Evolutionary conservation across 2,113 vertebrate genomes (phyloP).

Genomic region (Orthonyx spaldingii): DNA sequence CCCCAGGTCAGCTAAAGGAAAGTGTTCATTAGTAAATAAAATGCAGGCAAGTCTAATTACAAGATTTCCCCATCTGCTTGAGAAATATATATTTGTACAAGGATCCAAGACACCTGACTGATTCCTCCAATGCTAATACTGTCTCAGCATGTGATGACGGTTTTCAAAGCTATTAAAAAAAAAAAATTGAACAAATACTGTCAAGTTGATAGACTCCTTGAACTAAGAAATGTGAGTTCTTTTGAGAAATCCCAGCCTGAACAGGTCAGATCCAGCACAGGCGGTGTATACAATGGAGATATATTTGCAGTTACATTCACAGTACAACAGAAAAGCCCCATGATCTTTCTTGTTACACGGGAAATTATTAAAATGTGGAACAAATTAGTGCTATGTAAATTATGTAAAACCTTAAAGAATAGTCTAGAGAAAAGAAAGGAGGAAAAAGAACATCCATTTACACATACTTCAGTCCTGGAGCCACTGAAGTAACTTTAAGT

Average conservation of each 20-base stretch:
- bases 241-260: neutral
- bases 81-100: neutral
- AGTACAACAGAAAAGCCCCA: neutral
- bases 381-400: slow-evolving; percentile 16
- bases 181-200: neutral
- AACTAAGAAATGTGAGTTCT: neutral
- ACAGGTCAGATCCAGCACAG: neutral
- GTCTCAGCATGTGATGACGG: neutral
- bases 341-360: neutral
- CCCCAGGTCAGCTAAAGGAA: neutral
- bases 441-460: neutral
- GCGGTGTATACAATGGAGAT: neutral
- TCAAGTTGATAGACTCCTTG: neutral
- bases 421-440: neutral
- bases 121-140: neutral
- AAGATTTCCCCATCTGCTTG: neutral
- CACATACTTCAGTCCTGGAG: neutral
- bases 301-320: neutral
- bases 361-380: slow-evolving; percentile 24
- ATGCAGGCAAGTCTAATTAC: neutral
- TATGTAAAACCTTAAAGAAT: neutral
- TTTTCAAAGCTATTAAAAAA: neutral
- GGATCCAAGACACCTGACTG: neutral
- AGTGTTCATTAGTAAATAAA: neutral
- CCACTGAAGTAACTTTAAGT: neutral